A percentile compares a stretch with the other conserved stretches of the same genome.
phyloP scores from a whole-genome alignment of 2,797 vertebrate genomes.

The Pipistrellus kuhlii region DNA sequence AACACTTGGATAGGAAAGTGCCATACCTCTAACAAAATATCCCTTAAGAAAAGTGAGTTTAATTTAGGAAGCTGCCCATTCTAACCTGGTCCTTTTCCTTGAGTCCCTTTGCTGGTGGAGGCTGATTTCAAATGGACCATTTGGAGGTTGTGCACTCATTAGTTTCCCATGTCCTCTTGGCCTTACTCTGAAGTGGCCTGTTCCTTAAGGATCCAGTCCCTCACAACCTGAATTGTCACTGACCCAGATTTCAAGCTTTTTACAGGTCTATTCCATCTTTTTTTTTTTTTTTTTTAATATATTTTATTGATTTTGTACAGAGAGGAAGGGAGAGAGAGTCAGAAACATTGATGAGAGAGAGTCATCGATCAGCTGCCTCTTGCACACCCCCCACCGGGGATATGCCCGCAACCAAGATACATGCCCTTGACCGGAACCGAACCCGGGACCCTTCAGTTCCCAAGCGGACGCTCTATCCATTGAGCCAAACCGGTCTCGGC shows the following conservation, averaged over 20 bases:
- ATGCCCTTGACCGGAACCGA: too few species aligned
- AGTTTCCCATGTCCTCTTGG: conserved; percentile 1
- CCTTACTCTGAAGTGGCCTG: conserved; percentile 40
- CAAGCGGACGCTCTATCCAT: too few species aligned
- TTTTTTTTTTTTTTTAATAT: too few species aligned
- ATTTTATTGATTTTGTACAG: too few species aligned
- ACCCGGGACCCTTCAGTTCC: too few species aligned
- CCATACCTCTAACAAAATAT: neutral
- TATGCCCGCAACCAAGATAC: too few species aligned
- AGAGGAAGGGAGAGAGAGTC: too few species aligned
- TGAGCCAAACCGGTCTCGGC: too few species aligned
- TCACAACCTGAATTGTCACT: neutral
- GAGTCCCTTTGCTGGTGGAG: neutral
- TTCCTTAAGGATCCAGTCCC: neutral
- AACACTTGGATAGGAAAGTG: neutral
- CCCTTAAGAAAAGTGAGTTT: neutral
- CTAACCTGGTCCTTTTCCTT: neutral
- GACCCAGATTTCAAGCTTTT: neutral
- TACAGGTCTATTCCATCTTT: neutral
- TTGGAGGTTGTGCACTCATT: neutral
- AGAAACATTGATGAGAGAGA: too few species aligned
- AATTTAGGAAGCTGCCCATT: neutral
- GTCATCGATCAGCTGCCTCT: too few species aligned
- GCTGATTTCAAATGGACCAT: neutral
- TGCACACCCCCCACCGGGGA: too few species aligned